These are phyloP conservation scores for Melolontha melolontha DNA, from an alignment of 2,888 invertebrate species.

Conservation along the genomic window DNA sequence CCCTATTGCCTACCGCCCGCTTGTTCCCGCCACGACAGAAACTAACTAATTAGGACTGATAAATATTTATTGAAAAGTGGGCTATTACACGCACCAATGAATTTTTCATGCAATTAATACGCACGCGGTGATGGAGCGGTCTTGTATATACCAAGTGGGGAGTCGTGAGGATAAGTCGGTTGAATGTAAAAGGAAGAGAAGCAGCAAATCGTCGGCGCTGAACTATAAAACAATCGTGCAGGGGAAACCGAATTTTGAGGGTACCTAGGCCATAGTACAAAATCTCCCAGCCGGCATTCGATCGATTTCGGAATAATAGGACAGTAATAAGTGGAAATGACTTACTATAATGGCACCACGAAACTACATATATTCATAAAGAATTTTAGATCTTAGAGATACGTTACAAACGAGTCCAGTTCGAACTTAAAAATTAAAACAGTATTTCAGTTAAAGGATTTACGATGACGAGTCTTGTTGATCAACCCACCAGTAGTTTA, in stretches of 20 bases:
- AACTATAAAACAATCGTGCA: constrained; percentile 23
- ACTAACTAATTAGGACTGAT: constrained; percentile 37
- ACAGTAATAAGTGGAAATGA: constrained; percentile 33
- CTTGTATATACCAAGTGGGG: constrained; percentile 12
- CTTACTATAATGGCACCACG: constrained; percentile 23
- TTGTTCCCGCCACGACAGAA: constrained; percentile 21
- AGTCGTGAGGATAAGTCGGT: neutral
- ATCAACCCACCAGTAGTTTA: no score
- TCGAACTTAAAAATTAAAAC: no score
- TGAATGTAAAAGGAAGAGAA: constrained; percentile 2
- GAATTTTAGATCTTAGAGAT: constrained; percentile 6
- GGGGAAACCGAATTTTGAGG: constrained; percentile 28
- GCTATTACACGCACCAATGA: constrained; percentile 38
- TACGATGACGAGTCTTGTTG: no score
- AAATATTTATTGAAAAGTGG: constrained; percentile 38
- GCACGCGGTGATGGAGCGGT: constrained; percentile 36
- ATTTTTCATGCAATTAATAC: constrained; percentile 40
- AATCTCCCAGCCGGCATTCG: constrained; percentile 12
- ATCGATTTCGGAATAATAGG: constrained; percentile 33
- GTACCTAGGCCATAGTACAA: constrained; percentile 7
- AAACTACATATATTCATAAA: constrained; percentile 22
- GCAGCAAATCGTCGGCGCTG: constrained; percentile 13
- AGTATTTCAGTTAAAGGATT: no score
- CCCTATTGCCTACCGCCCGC: no score
- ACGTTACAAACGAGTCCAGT: no score